Base-by-base conservation (phyloP, 2,113 vertebrate genomes). In the Grammomys surdaster region DNA sequence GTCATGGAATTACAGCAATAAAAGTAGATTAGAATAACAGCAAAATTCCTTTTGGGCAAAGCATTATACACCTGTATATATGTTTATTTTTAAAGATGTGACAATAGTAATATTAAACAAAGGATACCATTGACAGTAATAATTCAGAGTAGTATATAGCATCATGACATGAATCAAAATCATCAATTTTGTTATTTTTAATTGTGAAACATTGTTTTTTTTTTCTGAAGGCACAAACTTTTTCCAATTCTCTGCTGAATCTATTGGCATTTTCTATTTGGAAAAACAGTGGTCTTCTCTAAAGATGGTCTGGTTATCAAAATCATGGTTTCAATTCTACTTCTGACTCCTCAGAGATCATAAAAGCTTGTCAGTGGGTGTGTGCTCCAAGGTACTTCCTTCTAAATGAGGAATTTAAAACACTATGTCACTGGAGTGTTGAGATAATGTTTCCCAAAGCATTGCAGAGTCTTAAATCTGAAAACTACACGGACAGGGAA, bases 401-500 rank as follows among this genome's bases (percentile, higher is more conserved):
- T 20, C 40, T 89, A 92, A 96, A 56, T 22, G 43, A 89, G 20
- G 20, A 89, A 90, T 95, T 96, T 92, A 88, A 93, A 95, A 43
- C 20, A 48, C 24, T 92, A 60, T 81, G 11, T 33, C 76, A 90
- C 85, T 92, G 54, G 51, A 14, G 26, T 86, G 17, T 92, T 90
- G 43, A 93, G 58, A 93, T 72, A 93, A 88, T 89, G 43, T 94
- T 96, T 93, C 84, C 70, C 46, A 85, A 92, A 95, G 28, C 51
- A 92, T 92, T 94, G 95, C 80, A 78, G 65, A 94, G 26, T 56
- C 80, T 94, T 95, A 92, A 84, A 90, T 95, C 40, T 96, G 48
- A 92, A 96, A 97, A 95, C 33, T 86, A 95, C 48, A 92, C 86
- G 63, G 72, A 82, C 60, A 95, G 81, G n/a, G 96, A 96, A 96